phyloP scores from a whole-genome alignment of 2,113 vertebrate genomes.

The Hipposideros armiger region DNA sequence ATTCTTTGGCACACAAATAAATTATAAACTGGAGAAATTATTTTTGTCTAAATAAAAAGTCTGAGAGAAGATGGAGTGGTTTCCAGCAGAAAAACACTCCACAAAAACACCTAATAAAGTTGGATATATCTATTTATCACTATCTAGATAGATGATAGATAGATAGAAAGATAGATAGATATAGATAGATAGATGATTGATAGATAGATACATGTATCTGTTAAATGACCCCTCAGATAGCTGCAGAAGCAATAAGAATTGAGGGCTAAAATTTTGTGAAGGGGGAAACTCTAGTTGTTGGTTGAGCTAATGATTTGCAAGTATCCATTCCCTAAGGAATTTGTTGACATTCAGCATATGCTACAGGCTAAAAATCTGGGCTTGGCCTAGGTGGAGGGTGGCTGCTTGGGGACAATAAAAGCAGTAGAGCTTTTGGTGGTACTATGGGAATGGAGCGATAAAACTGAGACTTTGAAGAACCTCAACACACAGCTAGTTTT shows the following conservation, averaged over 20 bases:
- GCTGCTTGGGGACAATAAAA: not conserved
- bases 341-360: not conserved
- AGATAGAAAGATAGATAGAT: not conserved
- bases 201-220: not conserved
- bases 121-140: not conserved
- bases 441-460: not conserved
- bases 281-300: not conserved
- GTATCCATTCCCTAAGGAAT: not conserved
- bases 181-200: not conserved
- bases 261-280: not conserved
- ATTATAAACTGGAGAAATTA: conserved; percentile 3
- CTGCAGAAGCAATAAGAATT: not conserved
- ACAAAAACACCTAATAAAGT: not conserved
- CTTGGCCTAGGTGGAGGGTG: not conserved
- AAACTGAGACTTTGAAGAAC: not conserved
- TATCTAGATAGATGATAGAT: not conserved
- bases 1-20: not conserved
- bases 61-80: not conserved
- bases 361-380: not conserved
- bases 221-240: not conserved
- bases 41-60: conserved; percentile 34
- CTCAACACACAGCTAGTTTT: not conserved
- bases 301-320: not conserved
- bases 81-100: not conserved
- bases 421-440: not conserved